phyloP scores from a whole-genome alignment of 2,797 vertebrate genomes.

The Naso thynnoides region DNA sequence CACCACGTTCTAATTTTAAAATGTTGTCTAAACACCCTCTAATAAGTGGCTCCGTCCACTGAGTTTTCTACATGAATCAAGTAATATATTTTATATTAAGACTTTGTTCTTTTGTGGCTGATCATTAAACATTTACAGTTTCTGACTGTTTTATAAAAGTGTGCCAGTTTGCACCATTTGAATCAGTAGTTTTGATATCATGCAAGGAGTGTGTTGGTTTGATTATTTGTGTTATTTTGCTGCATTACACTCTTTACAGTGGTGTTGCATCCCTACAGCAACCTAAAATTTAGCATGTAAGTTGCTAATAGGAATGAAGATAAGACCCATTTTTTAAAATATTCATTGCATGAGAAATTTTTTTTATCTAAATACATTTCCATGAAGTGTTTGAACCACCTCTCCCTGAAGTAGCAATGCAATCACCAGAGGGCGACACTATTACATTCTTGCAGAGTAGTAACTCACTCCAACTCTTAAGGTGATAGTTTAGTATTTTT shows the following conservation, averaged over 20 bases:
- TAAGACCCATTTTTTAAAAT: background rate
- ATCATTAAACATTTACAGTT: background rate
- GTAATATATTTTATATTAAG: background rate
- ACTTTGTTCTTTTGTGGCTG: background rate
- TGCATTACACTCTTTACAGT: background rate
- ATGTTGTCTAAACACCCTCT: no score
- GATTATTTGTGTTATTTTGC: background rate
- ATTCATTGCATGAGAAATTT: background rate
- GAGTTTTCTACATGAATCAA: background rate
- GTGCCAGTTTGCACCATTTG: background rate
- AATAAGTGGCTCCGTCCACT: no score
- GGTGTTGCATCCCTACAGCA: background rate
- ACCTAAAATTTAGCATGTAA: conserved; percentile 4
- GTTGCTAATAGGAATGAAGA: background rate
- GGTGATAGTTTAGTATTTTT: no score
- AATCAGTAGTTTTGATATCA: background rate
- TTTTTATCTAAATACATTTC: background rate
- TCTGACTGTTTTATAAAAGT: background rate
- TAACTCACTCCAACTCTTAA: no score
- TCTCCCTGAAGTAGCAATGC: background rate
- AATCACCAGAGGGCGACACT: conserved; percentile 55
- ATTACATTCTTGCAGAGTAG: background rate
- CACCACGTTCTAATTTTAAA: background rate
- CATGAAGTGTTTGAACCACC: background rate
- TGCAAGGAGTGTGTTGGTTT: background rate